Evolutionary conservation across 2,888 invertebrate species (phyloP), one percentile per base, ranked within the genome.

Genomic region (Erannis defoliaria): DNA sequence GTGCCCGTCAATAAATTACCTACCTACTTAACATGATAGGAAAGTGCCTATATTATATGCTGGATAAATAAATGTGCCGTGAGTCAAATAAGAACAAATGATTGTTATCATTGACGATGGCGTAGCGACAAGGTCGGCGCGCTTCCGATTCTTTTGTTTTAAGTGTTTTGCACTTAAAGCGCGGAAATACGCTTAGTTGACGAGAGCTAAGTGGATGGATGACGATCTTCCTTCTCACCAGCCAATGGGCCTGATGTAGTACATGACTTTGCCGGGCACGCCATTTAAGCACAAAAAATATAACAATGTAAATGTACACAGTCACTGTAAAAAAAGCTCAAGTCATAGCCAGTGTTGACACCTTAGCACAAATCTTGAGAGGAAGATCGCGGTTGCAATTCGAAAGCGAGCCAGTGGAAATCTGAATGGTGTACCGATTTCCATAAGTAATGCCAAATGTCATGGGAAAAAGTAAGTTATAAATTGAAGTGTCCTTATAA

Each of bases 131-230:
- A 90, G 90, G 90, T 77, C 84, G 74, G 64, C 66, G 67, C 75
- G 85, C 83, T 86, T 89, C 86, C 83, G 85, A 87, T 82, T 84
- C 82, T 85, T 90, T 90, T 90, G 88, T 89, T 82, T 84, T 74
- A 77, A 74, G 73, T 75, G 77, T 78, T 82, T 86, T 72, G 82
- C 83, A 82, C 84, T 84, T 78, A 80, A 78, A 71, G 77, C 79
- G 74, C 90, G 93, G 93, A 92, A 89, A 85, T 81, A 93, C 90
- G 93, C 81, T 77, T 86, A 86, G 89, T 88, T 90, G 86, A 85
- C 85, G 85, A 81, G 81, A 81, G 81, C 81, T 90, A 90, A 91
- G 89, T 83, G 81, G 78, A 82, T 85, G 83, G 80, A 84, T 89
- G 85, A 84, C 79, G 84, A 66, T 88, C 82, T 83, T 88, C 82